Evolutionary conservation across 2,888 invertebrate species (phyloP).

Genomic region (Ornithoptera priamus): DNA sequence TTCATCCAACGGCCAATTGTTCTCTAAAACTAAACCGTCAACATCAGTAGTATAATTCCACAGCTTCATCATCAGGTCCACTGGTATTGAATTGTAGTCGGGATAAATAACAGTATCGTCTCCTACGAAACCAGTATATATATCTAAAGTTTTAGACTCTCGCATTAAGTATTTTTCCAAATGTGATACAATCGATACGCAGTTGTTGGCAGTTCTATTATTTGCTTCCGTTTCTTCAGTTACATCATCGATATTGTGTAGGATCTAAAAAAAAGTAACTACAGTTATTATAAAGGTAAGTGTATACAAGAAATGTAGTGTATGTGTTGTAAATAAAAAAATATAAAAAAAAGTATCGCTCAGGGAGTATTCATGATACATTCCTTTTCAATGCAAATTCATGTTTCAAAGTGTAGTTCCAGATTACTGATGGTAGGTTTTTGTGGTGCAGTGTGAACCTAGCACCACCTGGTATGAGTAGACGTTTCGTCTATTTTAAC

Average conservation of each 20-base stretch:
- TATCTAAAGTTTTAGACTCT: slow-evolving; percentile 36
- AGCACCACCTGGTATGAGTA: too few species aligned
- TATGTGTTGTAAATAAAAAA: too few species aligned
- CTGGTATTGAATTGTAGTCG: slow-evolving; percentile 44
- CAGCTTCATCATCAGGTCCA: slow-evolving; percentile 48
- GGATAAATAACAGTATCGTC: slow-evolving; percentile 55
- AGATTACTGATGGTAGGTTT: too few species aligned
- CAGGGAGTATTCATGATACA: too few species aligned
- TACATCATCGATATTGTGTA: slow-evolving; percentile 33
- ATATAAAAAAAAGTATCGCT: too few species aligned
- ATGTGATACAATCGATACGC: slow-evolving; percentile 35
- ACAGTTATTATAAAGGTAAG: too few species aligned
- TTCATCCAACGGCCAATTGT: slow-evolving; percentile 79
- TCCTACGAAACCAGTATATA: slow-evolving; percentile 51
- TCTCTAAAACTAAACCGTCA: slow-evolving; percentile 74
- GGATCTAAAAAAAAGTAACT: slow-evolving; percentile 44
- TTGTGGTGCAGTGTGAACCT: too few species aligned
- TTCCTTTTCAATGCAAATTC: too few species aligned
- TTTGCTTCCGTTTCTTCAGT: slow-evolving; percentile 32
- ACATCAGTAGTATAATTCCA: slow-evolving; percentile 49
- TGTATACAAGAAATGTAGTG: too few species aligned
- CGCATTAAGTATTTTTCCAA: slow-evolving; percentile 41
- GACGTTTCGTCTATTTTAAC: too few species aligned
- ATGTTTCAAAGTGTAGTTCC: too few species aligned
- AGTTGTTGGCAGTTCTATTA: slow-evolving; percentile 25